Evolutionary conservation across 2,888 invertebrate genomes (phyloP), one percentile per base, ranked within the genome.

Genomic region (Diarsia rubi): DNA sequence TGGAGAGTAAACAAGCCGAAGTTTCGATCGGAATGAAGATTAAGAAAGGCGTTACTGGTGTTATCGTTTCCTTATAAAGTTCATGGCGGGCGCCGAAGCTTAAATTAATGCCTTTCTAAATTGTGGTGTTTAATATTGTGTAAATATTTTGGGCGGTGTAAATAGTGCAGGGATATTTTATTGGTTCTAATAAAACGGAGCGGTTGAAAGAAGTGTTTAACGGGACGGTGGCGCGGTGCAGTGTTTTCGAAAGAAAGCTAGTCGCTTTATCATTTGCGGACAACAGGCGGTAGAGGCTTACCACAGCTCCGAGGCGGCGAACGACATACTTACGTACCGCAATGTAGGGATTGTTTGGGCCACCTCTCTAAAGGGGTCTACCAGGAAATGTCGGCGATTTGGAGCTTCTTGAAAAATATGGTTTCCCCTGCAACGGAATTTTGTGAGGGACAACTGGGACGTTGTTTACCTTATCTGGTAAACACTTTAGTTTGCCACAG

Each of bases 181-280:
- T 90, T 90, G 86, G 81, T 82, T 85, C 81, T 88, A 89, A 90
- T 89, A 91, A 88, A 89, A 86, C 71, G 70, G 31, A 42, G 70
- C 59, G 65, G 78, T 84, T 81, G 82, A 84, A 89, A 84, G 75
- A 86, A 88, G 84, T 88, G 87, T 90, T 90, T 89, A 85, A 90
- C 88, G 89, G 82, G 85, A 82, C 82, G 81, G 82, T 84, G 76
- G 54, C 19, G 85, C n/a, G 85, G 76, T 88, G 85, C 81, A 90
- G 88, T 91, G 88, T 91, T 90, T 90, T 88, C 84, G 83, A 89
- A 91, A 91, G 90, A 92, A 92, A 91, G 92, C 93, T 91, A 89
- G 90, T 91, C 92, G 90, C 92, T 95, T 95, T 96, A 93, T 96
- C 96, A 93, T 93, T 92, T 89, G 93, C 89, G 95, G 92, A 93